Evolutionary conservation across 2,113 vertebrate species (phyloP).

Genomic region (Myodes glareolus): DNA sequence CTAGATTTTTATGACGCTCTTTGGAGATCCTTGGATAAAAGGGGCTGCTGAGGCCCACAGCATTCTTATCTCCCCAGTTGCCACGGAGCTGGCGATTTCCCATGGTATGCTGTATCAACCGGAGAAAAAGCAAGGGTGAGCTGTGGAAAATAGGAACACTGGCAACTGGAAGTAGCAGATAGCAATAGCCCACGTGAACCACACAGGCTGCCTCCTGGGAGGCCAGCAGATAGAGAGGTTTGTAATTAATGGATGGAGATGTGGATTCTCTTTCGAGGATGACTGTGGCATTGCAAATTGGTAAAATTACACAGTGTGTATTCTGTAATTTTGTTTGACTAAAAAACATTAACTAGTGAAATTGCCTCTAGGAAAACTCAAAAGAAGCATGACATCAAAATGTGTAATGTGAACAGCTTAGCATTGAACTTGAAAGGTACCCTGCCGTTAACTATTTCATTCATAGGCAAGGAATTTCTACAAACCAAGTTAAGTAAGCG

Average conservation of each 20-base stretch:
- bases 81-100: constrained; percentile 67
- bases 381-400: constrained; percentile 82
- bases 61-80: constrained; percentile 76
- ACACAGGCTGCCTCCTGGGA: constrained; percentile 68
- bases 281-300: constrained; percentile 81
- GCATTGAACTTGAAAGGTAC: constrained; percentile 84
- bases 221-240: constrained; percentile 62
- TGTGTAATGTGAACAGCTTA: constrained; percentile 83
- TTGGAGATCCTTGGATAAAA: constrained; percentile 81
- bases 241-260: constrained; percentile 77
- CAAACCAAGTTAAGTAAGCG: constrained; percentile 83
- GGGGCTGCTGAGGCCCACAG: constrained; percentile 24
- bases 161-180: constrained; percentile 77
- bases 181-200: constrained; percentile 50
- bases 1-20: constrained; percentile 78
- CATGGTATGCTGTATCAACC: constrained; percentile 77
- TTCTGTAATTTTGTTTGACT: constrained; percentile 81
- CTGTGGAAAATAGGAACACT: constrained; percentile 70
- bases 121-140: constrained; percentile 76
- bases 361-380: constrained; percentile 84
- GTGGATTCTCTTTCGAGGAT: constrained; percentile 78
- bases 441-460: constrained; percentile 85
- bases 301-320: constrained; percentile 78
- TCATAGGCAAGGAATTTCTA: constrained; percentile 82
- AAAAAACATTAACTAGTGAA: constrained; percentile 84